Percentiles rank a stretch among this genome's conserved stretches.
These are phyloP conservation scores for Heliothis virescens DNA, from an alignment of 1,140 invertebrate species.

Conservation along the genomic window DNA sequence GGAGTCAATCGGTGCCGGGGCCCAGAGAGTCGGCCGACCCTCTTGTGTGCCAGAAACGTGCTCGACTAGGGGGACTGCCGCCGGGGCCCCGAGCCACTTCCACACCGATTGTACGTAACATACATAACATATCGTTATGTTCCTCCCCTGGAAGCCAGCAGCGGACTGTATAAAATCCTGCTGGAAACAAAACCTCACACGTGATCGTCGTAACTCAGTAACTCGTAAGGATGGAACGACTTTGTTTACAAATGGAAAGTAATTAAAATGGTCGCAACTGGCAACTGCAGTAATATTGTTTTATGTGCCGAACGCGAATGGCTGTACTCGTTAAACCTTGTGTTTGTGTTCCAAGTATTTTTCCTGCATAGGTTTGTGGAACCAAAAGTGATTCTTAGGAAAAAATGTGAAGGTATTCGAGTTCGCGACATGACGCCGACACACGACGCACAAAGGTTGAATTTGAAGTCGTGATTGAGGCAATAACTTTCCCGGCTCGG, in stretches of 20 bases:
- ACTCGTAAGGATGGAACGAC: constrained; percentile 1
- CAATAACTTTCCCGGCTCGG: background rate
- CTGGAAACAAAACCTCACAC: background rate
- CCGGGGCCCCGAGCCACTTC: no score
- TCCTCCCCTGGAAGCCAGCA: no score
- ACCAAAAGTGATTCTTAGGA: background rate
- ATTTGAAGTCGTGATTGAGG: background rate
- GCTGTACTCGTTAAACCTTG: constrained; percentile 12
- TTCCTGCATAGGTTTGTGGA: constrained; percentile 32
- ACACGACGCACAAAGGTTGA: background rate
- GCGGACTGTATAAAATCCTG: background rate
- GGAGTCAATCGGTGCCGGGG: constrained; percentile 2
- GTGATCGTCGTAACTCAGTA: background rate
- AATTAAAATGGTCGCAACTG: constrained; percentile 35
- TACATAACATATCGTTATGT: no score
- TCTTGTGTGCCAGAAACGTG: no score
- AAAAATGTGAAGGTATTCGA: constrained; percentile 11
- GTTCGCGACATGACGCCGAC: background rate
- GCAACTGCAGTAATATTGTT: constrained; percentile 32
- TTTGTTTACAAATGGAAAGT: constrained; percentile 38
- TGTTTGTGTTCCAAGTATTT: constrained; percentile 38
- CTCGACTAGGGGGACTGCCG: no score
- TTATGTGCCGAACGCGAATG: constrained; percentile 27
- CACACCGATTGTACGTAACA: no score
- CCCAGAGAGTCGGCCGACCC: background rate